Evolutionary conservation across 2,113 vertebrate species (phyloP).

Genomic region (Megaceryle maxima): DNA sequence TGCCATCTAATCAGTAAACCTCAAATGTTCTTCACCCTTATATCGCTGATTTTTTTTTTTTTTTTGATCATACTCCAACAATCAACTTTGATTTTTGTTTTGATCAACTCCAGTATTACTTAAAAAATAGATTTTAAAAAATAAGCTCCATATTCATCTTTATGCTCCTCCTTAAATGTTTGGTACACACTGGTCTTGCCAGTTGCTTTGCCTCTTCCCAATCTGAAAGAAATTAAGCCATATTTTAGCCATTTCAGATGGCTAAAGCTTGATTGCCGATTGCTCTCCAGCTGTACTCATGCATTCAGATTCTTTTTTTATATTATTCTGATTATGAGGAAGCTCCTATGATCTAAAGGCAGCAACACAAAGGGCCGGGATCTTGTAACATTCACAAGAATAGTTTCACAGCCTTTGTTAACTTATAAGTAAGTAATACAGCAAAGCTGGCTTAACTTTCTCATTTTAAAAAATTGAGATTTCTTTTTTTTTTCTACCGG

Average conservation of each 20-base stretch:
- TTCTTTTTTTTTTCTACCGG: not conserved
- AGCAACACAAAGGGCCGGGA: not conserved
- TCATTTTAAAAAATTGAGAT: not conserved
- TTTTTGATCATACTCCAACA: not conserved
- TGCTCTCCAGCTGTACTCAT: not conserved
- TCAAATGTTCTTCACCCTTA: not conserved
- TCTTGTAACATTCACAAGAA: not conserved
- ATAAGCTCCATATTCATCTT: not conserved
- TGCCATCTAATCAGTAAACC: not conserved
- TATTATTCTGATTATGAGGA: not conserved
- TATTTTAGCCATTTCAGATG: not conserved
- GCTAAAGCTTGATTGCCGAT: not conserved
- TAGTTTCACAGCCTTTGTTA: not conserved
- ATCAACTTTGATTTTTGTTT: too few species aligned
- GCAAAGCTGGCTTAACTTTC: not conserved
- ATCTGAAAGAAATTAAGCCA: not conserved
- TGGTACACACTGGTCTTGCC: not conserved
- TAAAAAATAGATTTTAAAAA: not conserved
- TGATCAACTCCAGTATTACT: not conserved
- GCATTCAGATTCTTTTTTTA: not conserved
- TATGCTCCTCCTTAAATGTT: not conserved
- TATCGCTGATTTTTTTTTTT: not conserved
- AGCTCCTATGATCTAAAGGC: not conserved
- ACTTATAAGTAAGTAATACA: not conserved
- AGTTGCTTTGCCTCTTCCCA: not conserved